These are phyloP conservation scores for Diorhabda carinulata DNA, from an alignment of 1,140 invertebrate genomes.

Conservation along the genomic window DNA sequence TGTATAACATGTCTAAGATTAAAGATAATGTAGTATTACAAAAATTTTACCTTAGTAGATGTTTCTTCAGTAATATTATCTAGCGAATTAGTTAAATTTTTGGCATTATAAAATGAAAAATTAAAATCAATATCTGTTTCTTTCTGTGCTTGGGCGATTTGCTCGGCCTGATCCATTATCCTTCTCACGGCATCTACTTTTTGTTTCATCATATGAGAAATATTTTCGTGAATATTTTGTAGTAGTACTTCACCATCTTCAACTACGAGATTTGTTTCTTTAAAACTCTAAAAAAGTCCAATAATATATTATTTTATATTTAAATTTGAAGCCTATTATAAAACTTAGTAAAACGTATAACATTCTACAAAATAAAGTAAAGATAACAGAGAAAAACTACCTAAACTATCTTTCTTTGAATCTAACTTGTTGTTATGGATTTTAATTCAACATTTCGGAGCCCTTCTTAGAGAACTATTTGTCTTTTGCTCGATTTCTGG, in stretches of 20 bases:
- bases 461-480: too few relatives aligned
- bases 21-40: too few relatives aligned
- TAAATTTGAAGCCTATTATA: too few relatives aligned
- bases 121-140: slow-evolving; percentile 59
- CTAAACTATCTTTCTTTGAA: too few relatives aligned
- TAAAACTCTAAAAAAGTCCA: slow-evolving; percentile 60
- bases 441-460: too few relatives aligned
- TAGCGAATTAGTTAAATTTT: slow-evolving; percentile 57
- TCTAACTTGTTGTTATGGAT: too few relatives aligned
- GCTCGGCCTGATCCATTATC: slow-evolving; percentile 78
- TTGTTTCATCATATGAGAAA: slow-evolving; percentile 76
- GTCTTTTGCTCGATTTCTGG: too few relatives aligned
- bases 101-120: slow-evolving; percentile 70
- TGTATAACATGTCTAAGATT: too few relatives aligned
- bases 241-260: slow-evolving; percentile 69
- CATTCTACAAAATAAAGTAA: too few relatives aligned
- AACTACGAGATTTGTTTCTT: slow-evolving; percentile 63
- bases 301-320: not conserved
- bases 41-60: slow-evolving; percentile 6
- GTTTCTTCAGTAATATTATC: slow-evolving; percentile 18
- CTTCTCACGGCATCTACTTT: slow-evolving; percentile 80
- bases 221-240: slow-evolving; percentile 71
- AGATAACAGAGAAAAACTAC: too few relatives aligned
- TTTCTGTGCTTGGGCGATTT: slow-evolving; percentile 61
- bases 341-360: too few relatives aligned